A percentile compares a stretch with the other conserved stretches of the same genome.
phyloP scores from a whole-genome alignment of 2,888 invertebrate genomes.

The Asteroscopus sphinx region DNA sequence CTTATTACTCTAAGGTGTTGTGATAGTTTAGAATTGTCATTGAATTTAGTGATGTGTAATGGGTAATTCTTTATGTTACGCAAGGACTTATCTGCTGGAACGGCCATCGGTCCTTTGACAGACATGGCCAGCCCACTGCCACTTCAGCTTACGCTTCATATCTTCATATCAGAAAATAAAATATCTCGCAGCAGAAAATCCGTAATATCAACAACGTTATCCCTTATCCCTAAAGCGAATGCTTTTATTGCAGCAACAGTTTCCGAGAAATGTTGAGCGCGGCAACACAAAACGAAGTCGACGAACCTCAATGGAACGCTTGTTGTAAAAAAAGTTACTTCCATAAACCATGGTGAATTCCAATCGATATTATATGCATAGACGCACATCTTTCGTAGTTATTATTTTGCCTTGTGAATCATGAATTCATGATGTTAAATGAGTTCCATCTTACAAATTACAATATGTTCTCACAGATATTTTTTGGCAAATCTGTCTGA shows the following conservation, averaged over 20 bases:
- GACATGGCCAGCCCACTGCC: too few relatives aligned
- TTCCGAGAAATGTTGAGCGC: conserved; percentile 33
- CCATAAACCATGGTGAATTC: conserved; percentile 19
- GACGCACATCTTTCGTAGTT: conserved; percentile 6
- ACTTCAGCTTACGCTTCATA: too few relatives aligned
- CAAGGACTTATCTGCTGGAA: too few relatives aligned
- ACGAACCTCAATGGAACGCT: conserved; percentile 3
- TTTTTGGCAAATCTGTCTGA: too few relatives aligned
- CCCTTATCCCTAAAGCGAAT: conserved; percentile 18
- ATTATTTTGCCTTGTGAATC: conserved; percentile 13
- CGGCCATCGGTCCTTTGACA: too few relatives aligned
- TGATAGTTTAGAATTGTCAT: conserved; percentile 11
- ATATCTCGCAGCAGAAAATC: background rate
- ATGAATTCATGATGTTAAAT: too few relatives aligned
- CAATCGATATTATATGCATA: conserved; percentile 26
- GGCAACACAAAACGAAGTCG: conserved; percentile 18
- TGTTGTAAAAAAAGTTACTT: conserved; percentile 28
- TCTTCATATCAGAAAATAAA: too few relatives aligned
- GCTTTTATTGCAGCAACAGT: conserved; percentile 17
- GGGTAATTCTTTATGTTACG: background rate
- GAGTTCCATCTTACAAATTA: too few relatives aligned
- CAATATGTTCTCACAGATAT: too few relatives aligned
- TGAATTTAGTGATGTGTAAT: conserved; percentile 1
- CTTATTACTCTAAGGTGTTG: too few relatives aligned
- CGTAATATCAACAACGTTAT: background rate